Base-by-base conservation (phyloP, 2,113 vertebrate species). In the Stictonetta naevosa region DNA sequence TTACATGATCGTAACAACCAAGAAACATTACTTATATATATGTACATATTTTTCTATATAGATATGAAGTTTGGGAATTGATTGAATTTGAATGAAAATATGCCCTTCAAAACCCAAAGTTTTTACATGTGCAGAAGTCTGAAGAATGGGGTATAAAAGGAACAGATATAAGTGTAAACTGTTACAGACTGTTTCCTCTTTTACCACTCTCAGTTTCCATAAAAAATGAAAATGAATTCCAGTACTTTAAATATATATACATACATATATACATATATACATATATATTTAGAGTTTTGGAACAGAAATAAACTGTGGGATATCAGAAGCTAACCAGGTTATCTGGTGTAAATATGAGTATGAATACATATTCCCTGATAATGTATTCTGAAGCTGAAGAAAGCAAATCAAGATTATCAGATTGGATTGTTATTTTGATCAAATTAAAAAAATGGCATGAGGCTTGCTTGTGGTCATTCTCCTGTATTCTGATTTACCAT, bases 11-110 rank as follows among this genome's bases (percentile, higher is more conserved):
- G 18, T 55, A 64, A 82, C 52, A 77, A 48, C 48, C 3, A 83
- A 86, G 3, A 31, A 96, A 53, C 1, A 21, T 38, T 48, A 17
- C 1, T 5, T 58, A 1, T 48, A 23, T 82, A 48, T 46, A 22
- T 34, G n/a, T 18, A 1, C 4, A 3, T 34, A 8, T 31, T 6
- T 31, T 75, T 34, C 11, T 50, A 20, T 2, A 1, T 23, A 25
- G 22, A 8, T 36, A 12, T 71, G 31, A 67, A 63, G 36, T 3
- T 8, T 71, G 31, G n/a, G 36, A 81, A 71, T 8, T 71, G 15
- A 23, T 66, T 3, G 2, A 6, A 50, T 16, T 20, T 63, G 33
- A 77, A 69, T 31, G 6, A 44, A 77, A 77, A 3, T 0, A 1
- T 26, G 8, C 77, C 14, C 33, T 69, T 85, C 14, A 33, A 88